A percentile compares a stretch with the other conserved stretches of the same genome.
Evolutionary conservation across 2,888 invertebrate species (phyloP).

Genomic region (Tipula lateralis): DNA sequence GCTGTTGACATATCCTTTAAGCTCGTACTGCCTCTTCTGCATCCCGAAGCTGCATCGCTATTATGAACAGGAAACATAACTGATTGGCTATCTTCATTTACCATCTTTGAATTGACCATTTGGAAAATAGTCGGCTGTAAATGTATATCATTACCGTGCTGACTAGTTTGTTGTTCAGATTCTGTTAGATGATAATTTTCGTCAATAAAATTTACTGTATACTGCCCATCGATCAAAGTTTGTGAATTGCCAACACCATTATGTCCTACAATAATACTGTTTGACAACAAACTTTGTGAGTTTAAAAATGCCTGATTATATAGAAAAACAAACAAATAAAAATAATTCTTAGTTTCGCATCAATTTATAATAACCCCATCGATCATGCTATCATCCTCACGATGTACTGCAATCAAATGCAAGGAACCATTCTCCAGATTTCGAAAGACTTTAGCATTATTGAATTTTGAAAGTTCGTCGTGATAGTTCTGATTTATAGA

Average conservation of each 20-base stretch:
- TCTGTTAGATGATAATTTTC: neutral
- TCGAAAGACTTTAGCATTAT: constrained; percentile 34
- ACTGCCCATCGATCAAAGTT: neutral
- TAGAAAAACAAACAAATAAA: constrained; percentile 31
- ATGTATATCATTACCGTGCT: constrained; percentile 33
- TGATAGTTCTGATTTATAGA: neutral
- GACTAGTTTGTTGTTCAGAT: neutral
- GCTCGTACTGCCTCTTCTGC: neutral
- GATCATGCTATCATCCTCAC: constrained; percentile 43
- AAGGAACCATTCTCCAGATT: constrained; percentile 36
- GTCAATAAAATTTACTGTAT: neutral
- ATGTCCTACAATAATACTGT: constrained; percentile 43
- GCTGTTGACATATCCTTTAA: constrained; percentile 32
- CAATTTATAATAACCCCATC: constrained; percentile 42
- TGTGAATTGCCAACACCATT: constrained; percentile 39
- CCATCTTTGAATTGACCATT: constrained; percentile 34
- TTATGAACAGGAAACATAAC: neutral
- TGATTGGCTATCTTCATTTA: constrained; percentile 31
- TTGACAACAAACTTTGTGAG: constrained; percentile 42
- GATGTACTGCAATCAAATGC: constrained; percentile 38
- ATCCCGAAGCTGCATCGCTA: neutral
- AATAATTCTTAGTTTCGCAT: neutral
- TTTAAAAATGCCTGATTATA: constrained; percentile 42
- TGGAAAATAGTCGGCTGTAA: constrained; percentile 34
- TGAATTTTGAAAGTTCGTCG: constrained; percentile 33